These are phyloP conservation scores for Sussaba pulchella DNA, from an alignment of 2,888 invertebrate species.

Conservation along the genomic window DNA sequence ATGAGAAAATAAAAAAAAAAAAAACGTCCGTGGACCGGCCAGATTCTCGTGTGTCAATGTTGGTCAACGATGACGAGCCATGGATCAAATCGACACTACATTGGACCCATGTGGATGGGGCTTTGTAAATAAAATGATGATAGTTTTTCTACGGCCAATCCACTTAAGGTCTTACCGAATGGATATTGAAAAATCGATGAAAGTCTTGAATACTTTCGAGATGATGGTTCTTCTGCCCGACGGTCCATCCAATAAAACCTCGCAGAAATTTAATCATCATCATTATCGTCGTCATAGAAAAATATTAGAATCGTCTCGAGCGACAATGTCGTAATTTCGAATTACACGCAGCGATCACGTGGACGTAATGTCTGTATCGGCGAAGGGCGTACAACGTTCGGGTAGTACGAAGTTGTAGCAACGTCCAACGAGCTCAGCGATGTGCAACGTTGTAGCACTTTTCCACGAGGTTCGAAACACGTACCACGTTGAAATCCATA, in stretches of 20 bases:
- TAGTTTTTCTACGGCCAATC: no score
- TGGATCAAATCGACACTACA: not conserved
- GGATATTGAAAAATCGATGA: no score
- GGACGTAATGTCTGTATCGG: slow-evolving; percentile 34
- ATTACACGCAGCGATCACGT: slow-evolving; percentile 10
- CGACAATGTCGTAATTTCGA: not conserved
- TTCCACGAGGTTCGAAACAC: slow-evolving; percentile 26
- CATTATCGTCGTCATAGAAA: no score
- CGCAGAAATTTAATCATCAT: no score
- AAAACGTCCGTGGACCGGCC: not conserved
- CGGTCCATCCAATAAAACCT: no score
- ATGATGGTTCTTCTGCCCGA: no score
- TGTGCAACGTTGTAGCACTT: slow-evolving; percentile 35
- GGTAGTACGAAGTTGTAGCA: slow-evolving; percentile 11
- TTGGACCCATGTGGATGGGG: not conserved
- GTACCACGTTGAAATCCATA: slow-evolving; percentile 47
- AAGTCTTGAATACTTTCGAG: no score
- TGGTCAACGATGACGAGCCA: not conserved
- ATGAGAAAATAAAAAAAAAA: no score
- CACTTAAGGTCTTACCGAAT: no score
- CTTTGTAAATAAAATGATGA: no score
- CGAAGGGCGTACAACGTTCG: slow-evolving; percentile 1
- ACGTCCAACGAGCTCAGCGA: slow-evolving; percentile 46
- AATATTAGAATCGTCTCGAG: no score
- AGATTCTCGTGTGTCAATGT: not conserved